phyloP scores from a whole-genome alignment of 2,888 invertebrate species.

The Emmelina monodactyla region DNA sequence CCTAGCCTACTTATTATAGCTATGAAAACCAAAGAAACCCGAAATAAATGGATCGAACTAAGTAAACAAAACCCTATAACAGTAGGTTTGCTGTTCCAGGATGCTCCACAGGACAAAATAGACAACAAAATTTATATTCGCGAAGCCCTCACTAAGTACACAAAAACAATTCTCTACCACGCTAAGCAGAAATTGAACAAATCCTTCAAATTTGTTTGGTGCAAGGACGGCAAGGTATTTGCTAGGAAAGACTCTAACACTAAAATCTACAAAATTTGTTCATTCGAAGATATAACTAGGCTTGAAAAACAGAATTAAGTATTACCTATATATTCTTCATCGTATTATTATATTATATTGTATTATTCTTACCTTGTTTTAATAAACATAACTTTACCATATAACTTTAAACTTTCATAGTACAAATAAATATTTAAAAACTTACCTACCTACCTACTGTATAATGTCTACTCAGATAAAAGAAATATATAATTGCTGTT shows the following conservation, averaged over 20 bases:
- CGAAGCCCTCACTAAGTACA: constrained; percentile 16
- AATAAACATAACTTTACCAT: constrained; percentile 15
- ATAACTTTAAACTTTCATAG: too few relatives aligned
- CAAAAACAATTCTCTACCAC: constrained; percentile 15
- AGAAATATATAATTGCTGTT: too few relatives aligned
- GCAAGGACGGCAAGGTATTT: constrained; percentile 16
- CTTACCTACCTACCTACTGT: too few relatives aligned
- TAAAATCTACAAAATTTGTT: constrained; percentile 13
- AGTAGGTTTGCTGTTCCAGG: constrained; percentile 12
- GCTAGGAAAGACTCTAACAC: constrained; percentile 13
- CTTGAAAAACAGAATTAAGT: constrained; percentile 6
- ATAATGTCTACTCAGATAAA: too few relatives aligned
- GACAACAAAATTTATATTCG: constrained; percentile 12
- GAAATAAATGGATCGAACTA: constrained; percentile 14
- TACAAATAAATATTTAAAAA: too few relatives aligned
- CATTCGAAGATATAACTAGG: constrained; percentile 10
- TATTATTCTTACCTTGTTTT: too few relatives aligned
- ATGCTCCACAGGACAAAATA: constrained; percentile 11
- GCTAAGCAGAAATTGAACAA: constrained; percentile 11
- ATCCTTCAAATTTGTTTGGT: constrained; percentile 16
- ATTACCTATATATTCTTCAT: constrained; percentile 13
- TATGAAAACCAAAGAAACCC: constrained; percentile 15
- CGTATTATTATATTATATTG: constrained; percentile 19
- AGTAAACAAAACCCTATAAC: constrained; percentile 15
- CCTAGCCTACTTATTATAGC: constrained; percentile 14